A percentile compares a stretch with the other conserved stretches of the same genome.
Conservation (phyloP, 2,113 vertebrate species). For the Dipodomys ordii region DNA sequence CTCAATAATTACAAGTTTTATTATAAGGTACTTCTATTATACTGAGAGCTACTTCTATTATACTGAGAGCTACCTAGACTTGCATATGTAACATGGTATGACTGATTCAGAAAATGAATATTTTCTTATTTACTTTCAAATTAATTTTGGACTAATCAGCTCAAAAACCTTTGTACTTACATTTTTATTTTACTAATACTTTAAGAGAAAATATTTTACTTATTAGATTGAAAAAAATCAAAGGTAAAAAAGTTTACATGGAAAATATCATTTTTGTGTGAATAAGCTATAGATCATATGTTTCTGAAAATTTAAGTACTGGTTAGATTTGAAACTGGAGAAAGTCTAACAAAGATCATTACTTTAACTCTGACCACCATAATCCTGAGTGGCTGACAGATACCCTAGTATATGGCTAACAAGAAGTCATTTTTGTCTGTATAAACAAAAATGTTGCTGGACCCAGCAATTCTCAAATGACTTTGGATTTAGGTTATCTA, state of each 20-base stretch:
- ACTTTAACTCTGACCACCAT: background rate
- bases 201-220: no score
- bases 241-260: no score
- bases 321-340: background rate
- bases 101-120: conserved; percentile 35
- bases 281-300: no score
- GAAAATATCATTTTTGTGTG: no score
- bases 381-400: background rate
- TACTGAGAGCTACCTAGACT: background rate
- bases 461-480: background rate
- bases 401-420: background rate
- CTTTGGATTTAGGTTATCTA: background rate
- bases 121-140: background rate
- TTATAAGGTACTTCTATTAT: conserved; percentile 24
- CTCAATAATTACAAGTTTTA: conserved; percentile 34
- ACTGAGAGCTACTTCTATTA: background rate
- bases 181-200: background rate
- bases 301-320: no score
- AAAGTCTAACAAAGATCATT: conserved; percentile 12
- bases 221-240: no score
- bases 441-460: background rate
- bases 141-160: background rate
- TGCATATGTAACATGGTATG: background rate
- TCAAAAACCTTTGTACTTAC: no score
- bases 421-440: background rate